Evolutionary conservation across 2,797 vertebrate species (phyloP).

Genomic region (Oryzias dopingdopingensis): DNA sequence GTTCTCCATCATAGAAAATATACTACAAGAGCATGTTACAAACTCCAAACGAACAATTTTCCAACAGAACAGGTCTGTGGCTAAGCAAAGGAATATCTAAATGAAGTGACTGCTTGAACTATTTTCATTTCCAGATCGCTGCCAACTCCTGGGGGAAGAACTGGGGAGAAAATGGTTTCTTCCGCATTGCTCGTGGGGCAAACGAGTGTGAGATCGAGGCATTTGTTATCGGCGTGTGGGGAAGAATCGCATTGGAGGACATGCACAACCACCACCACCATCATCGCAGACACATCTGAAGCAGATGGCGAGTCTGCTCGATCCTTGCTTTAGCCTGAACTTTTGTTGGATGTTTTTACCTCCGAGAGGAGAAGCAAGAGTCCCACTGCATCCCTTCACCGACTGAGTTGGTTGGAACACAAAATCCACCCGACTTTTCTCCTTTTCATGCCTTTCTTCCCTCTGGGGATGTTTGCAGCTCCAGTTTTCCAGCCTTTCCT

Average conservation of each 20-base stretch:
- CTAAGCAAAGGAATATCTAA: too few species aligned
- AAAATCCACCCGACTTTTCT: constrained; percentile 21
- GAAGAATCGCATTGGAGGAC: constrained; percentile 92
- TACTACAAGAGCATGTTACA: too few species aligned
- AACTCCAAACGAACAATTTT: too few species aligned
- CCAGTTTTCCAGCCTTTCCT: neutral
- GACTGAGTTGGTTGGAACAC: constrained; percentile 26
- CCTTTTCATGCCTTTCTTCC: constrained; percentile 7
- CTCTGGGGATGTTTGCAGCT: constrained; percentile 22
- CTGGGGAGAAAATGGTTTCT: constrained; percentile 93
- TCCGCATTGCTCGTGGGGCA: constrained; percentile 88
- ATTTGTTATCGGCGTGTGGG: constrained; percentile 95
- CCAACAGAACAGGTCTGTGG: too few species aligned
- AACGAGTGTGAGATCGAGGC: constrained; percentile 96
- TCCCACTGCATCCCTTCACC: constrained; percentile 21
- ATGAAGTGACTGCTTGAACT: neutral
- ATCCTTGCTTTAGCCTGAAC: constrained; percentile 25
- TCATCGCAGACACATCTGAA: constrained; percentile 69
- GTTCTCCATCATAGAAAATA: neutral
- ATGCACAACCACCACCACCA: constrained; percentile 81
- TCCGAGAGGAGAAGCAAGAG: constrained; percentile 27
- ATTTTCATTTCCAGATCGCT: constrained; percentile 78
- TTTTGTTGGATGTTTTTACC: constrained; percentile 16
- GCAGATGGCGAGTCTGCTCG: constrained; percentile 17
- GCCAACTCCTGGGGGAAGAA: constrained; percentile 96